Percentiles rank a stretch among this genome's conserved stretches.
Conservation (phyloP, 2,113 vertebrate genomes). For the Pampusana beccarii region DNA sequence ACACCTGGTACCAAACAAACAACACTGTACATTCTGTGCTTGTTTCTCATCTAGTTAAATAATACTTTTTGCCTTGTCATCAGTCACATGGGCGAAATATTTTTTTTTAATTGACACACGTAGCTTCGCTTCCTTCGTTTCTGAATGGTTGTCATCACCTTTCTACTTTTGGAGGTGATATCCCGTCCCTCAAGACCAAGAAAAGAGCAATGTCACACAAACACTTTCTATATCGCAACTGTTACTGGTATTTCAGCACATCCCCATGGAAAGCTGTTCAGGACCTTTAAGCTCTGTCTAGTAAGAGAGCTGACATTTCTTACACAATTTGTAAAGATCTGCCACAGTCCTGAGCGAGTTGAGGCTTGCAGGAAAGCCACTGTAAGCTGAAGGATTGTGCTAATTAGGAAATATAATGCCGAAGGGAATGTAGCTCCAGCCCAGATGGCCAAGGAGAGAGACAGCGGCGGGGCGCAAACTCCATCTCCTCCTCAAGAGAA, state of each 20-base stretch:
- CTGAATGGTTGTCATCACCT: not conserved
- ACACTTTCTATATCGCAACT: not conserved
- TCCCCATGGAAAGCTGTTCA: not conserved
- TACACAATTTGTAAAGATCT: not conserved
- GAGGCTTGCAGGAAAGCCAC: not conserved
- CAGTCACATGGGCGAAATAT: not conserved
- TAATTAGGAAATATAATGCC: not conserved
- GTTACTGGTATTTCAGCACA: not conserved
- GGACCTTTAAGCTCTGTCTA: not conserved
- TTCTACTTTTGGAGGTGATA: not conserved
- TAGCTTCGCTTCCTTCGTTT: not conserved
- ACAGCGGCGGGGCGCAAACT: not conserved
- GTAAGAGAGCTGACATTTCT: not conserved
- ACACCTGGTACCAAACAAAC: fast-evolving
- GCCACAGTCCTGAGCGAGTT: not conserved
- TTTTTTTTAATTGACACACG: not conserved
- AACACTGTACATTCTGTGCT: not conserved
- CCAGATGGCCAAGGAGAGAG: not conserved
- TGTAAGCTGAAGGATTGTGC: not conserved
- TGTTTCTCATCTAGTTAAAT: not conserved
- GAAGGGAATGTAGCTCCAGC: not conserved
- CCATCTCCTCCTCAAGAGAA: not conserved
- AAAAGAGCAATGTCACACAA: not conserved
- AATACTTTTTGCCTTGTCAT: not conserved
- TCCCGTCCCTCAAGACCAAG: not conserved